These are phyloP conservation scores for Zygothrica quintamaculata DNA, from an alignment of 2,888 invertebrate genomes.

Conservation along the genomic window DNA sequence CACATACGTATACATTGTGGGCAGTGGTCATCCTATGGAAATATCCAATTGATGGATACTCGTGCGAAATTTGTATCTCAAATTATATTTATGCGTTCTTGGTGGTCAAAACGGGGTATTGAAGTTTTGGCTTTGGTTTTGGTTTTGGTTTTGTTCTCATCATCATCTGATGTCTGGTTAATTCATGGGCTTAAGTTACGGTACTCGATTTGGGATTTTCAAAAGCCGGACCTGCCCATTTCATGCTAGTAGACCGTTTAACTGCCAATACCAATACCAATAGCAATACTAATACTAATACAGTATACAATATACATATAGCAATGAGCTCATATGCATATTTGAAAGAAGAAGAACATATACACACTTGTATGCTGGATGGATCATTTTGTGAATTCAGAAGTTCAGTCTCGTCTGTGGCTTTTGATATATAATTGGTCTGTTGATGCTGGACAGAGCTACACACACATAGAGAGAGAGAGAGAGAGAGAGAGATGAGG, in stretches of 20 bases:
- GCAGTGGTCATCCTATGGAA: too few relatives aligned
- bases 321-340: constrained; percentile 56
- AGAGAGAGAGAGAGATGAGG: too few relatives aligned
- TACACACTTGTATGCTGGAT: constrained; percentile 18
- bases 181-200: constrained; percentile 66
- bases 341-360: too few relatives aligned
- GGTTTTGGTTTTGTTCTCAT: constrained; percentile 40
- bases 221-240: constrained; percentile 49
- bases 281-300: background rate
- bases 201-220: constrained; percentile 62
- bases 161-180: constrained; percentile 46
- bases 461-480: constrained; percentile 11
- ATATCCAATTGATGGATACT: background rate
- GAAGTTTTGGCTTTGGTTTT: constrained; percentile 16
- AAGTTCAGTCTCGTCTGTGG: constrained; percentile 35
- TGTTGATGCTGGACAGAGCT: constrained; percentile 39
- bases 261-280: constrained; percentile 29
- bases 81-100: constrained; percentile 13
- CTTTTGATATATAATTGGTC: constrained; percentile 57
- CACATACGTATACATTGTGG: constrained; percentile 4
- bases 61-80: constrained; percentile 44
- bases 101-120: constrained; percentile 37
- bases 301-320: background rate
- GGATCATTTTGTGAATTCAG: constrained; percentile 33
- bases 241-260: constrained; percentile 71